These are phyloP conservation scores for Meteorus cinctellus DNA, from an alignment of 2,888 invertebrate species.

Conservation along the genomic window DNA sequence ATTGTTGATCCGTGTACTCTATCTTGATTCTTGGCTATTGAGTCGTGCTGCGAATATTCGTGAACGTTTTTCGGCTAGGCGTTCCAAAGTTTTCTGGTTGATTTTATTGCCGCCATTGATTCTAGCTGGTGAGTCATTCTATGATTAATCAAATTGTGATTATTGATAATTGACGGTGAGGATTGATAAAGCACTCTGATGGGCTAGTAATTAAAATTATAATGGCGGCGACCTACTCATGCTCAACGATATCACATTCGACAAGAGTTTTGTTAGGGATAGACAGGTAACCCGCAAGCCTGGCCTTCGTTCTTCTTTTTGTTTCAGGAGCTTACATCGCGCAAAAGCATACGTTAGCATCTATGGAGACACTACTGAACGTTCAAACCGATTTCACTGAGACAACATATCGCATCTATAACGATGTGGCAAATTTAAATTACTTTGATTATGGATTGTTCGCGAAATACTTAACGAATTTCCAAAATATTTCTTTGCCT, in stretches of 20 bases:
- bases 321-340: constrained; percentile 72
- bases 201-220: not conserved
- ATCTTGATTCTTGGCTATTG: constrained; percentile 68
- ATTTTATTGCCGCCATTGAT: constrained; percentile 76
- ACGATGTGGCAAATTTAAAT: constrained; percentile 60
- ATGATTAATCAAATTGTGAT: not conserved
- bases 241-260: constrained; percentile 3
- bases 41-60: constrained; percentile 61
- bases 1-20: constrained; percentile 61
- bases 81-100: constrained; percentile 67
- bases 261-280: constrained; percentile 47
- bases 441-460: constrained; percentile 62
- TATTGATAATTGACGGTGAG: not conserved
- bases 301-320: constrained; percentile 67
- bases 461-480: constrained; percentile 61
- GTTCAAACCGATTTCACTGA: constrained; percentile 64
- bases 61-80: constrained; percentile 55
- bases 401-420: constrained; percentile 65
- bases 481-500: constrained; percentile 61
- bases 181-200: not conserved
- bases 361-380: constrained; percentile 68
- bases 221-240: constrained; percentile 22
- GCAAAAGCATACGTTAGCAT: constrained; percentile 68
- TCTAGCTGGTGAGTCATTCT: constrained; percentile 76
- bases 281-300: constrained; percentile 57